phyloP scores from a whole-genome alignment of 1,140 invertebrate species.

The Tetraneura akinire region DNA sequence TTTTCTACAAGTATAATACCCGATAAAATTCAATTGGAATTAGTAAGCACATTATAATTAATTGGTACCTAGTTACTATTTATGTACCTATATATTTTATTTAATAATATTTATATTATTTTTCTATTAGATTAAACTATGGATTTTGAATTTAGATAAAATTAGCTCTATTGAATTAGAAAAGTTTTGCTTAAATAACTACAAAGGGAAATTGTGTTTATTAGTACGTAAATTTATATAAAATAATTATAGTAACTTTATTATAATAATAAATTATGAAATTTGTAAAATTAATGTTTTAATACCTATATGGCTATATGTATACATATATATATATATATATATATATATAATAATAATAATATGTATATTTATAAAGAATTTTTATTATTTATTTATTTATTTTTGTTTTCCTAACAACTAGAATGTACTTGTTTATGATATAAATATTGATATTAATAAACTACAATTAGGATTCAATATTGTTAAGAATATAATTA shows the following conservation, averaged over 20 bases:
- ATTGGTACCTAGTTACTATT: not conserved
- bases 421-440: slow-evolving; percentile 26
- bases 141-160: slow-evolving; percentile 36
- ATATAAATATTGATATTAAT: not conserved
- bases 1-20: slow-evolving; percentile 40
- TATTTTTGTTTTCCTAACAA: not conserved
- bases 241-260: not conserved
- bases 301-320: no score
- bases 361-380: no score
- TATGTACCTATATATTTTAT: not conserved
- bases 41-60: not conserved
- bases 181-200: slow-evolving; percentile 34
- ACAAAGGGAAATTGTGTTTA: slow-evolving; percentile 30
- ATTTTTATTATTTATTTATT: not conserved
- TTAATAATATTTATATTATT: not conserved
- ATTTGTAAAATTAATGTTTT: no score
- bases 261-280: not conserved
- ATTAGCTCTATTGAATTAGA: slow-evolving; percentile 8
- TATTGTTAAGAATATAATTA: slow-evolving; percentile 29
- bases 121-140: slow-evolving; percentile 18
- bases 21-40: not conserved
- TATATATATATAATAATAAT: no score
- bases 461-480: slow-evolving; percentile 10
- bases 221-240: slow-evolving; percentile 19
- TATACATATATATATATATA: no score